A percentile compares a stretch with the other conserved stretches of the same genome.
phyloP scores from a whole-genome alignment of 2,797 vertebrate species.

The Sylvia borin region DNA sequence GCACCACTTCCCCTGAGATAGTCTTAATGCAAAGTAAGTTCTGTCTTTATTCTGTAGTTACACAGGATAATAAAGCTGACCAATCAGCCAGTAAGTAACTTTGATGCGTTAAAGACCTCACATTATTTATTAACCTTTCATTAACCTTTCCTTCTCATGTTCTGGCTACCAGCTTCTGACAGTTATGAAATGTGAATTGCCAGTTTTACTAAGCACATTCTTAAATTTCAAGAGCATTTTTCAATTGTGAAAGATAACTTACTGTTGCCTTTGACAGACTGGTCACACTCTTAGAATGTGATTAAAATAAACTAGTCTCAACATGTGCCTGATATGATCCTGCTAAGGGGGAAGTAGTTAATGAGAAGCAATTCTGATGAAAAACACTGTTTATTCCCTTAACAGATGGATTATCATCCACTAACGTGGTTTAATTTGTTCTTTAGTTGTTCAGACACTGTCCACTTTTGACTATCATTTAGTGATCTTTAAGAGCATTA shows the following conservation, averaged over 20 bases:
- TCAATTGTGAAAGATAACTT: not conserved
- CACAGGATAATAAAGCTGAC: not conserved
- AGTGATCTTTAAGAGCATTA: not conserved
- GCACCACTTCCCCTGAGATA: not conserved
- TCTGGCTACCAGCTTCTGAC: not conserved
- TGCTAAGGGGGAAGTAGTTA: not conserved
- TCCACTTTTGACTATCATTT: not conserved
- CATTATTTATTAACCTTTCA: slow-evolving; percentile 25
- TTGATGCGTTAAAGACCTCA: not conserved
- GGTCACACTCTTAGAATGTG: not conserved
- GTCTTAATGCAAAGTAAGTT: not conserved
- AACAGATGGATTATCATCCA: not conserved
- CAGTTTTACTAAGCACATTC: not conserved
- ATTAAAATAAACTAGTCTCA: not conserved
- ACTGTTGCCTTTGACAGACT: not conserved
- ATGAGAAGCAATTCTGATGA: not conserved
- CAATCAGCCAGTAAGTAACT: not conserved
- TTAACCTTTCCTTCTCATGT: slow-evolving; percentile 21
- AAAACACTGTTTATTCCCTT: not conserved
- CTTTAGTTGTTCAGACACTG: rapidly evolving
- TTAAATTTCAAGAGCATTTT: not conserved
- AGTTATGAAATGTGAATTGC: not conserved
- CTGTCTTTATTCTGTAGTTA: not conserved
- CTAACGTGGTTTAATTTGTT: not conserved
- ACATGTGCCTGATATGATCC: not conserved